These are phyloP conservation scores for Alethe diademata DNA, from an alignment of 2,113 vertebrate genomes.

Conservation along the genomic window DNA sequence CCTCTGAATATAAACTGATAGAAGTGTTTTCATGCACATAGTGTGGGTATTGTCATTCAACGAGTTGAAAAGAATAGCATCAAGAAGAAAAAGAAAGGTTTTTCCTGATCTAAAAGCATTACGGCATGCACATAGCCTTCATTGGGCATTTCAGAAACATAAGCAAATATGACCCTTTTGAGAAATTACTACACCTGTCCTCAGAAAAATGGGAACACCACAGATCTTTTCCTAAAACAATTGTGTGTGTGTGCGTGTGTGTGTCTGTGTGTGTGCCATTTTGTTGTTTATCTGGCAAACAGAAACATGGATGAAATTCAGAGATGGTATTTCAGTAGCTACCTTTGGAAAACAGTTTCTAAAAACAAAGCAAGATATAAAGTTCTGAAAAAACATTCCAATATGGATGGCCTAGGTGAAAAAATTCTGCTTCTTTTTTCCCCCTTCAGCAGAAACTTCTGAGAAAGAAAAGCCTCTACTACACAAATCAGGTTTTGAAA, in stretches of 20 bases:
- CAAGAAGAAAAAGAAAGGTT: background rate
- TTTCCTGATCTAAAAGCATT: background rate
- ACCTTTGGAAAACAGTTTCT: background rate
- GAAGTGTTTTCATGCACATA: background rate
- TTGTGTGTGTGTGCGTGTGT: accelerated
- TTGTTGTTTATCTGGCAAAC: background rate
- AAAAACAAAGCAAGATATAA: background rate
- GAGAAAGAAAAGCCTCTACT: background rate
- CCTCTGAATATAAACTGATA: background rate
- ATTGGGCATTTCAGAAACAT: background rate
- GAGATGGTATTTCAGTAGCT: background rate
- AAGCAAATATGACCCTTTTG: background rate
- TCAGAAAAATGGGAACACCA: background rate
- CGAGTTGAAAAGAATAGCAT: background rate
- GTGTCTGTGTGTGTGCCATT: accelerated
- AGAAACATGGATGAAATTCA: background rate
- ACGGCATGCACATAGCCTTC: background rate
- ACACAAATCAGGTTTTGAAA: background rate
- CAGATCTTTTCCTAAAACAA: background rate
- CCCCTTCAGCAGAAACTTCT: background rate
- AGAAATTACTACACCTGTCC: background rate
- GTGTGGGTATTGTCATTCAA: background rate
- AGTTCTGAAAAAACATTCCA: background rate
- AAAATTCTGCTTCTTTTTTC: background rate
- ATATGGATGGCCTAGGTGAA: background rate